Base-by-base conservation (phyloP, 2,888 invertebrate genomes). In the Stenichneumon culpator region DNA sequence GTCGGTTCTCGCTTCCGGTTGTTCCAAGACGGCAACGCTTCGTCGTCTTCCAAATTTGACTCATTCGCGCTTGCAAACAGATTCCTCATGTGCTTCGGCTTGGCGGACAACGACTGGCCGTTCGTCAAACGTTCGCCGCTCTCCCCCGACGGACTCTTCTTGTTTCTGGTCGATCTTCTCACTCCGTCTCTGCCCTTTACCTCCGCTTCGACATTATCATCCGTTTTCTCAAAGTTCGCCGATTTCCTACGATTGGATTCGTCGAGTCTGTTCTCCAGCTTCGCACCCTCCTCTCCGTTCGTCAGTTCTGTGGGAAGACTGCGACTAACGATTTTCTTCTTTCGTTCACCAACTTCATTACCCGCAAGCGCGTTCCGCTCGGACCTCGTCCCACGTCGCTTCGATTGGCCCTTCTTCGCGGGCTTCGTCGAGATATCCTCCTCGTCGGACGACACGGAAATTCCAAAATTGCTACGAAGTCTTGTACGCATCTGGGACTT, bases 121-220 rank as follows among this genome's bases (percentile, higher is more conserved):
- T 65, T 50, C 7, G 3, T 50, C 28, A 2, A 52, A 19, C 39
- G 16, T 32, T 36, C 47, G 32, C 36, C 39, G 5, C 19, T 36
- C 11, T 63, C 6, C 2, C 2, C 4, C 63, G 7, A 32, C 6
- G 22, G 0, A 32, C 3, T n/a, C 50, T 25, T 50, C 32, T 65
- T 52, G 5, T 50, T 11, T 19, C 75, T 75, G 16, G 75, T 65
- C 32, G 75, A 75, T 75, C 65, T 65, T 75, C 52, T 32, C 9
- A n/a, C 6, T 1, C 25, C 28, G 0, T 47, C 63, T 11, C 47
- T 25, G 16, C 4, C 7, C 44, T 47, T 32, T 28, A 1, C 16
- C 9, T 14, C 47, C 0, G 36, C 63, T 16, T 47, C 36, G 50
- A 52, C 32, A 9, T 50, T 14, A 7, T 6, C 2, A 16, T 5